These are phyloP conservation scores for Norana najaformis DNA, from an alignment of 2,888 invertebrate species.

Conservation along the genomic window DNA sequence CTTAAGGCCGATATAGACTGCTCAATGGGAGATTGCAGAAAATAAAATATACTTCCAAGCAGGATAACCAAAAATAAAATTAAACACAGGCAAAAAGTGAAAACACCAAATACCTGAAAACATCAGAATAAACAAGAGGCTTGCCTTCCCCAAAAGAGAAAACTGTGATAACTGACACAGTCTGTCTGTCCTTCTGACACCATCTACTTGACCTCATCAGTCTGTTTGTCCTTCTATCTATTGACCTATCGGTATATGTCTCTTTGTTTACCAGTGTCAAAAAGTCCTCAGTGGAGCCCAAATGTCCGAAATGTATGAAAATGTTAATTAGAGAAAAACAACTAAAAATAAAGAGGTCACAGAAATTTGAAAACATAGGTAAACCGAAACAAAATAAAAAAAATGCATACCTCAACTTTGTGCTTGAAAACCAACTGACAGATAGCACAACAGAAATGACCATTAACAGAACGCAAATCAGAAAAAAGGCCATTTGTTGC, in stretches of 20 bases:
- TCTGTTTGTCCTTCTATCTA: background rate
- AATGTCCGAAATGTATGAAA: constrained; percentile 3
- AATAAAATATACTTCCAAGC: background rate
- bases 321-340: constrained; percentile 16
- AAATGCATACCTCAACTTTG: constrained; percentile 41
- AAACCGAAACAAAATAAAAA: constrained; percentile 35
- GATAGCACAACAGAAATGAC: constrained; percentile 41
- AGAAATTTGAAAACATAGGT: constrained; percentile 16
- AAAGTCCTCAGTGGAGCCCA: no score
- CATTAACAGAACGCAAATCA: constrained; percentile 31
- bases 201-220: background rate
- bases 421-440: constrained; percentile 49
- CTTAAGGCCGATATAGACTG: background rate
- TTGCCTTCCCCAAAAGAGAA: background rate
- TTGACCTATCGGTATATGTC: background rate
- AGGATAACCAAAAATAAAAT: background rate
- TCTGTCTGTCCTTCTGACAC: no score
- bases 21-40: background rate
- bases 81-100: constrained; percentile 28
- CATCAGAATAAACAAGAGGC: background rate
- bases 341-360: constrained; percentile 21
- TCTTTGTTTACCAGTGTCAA: no score
- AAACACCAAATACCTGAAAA: background rate
- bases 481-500: background rate
- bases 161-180: constrained; percentile 1